phyloP scores from a whole-genome alignment of 2,888 invertebrate genomes.

The Tanypteryx hageni region DNA sequence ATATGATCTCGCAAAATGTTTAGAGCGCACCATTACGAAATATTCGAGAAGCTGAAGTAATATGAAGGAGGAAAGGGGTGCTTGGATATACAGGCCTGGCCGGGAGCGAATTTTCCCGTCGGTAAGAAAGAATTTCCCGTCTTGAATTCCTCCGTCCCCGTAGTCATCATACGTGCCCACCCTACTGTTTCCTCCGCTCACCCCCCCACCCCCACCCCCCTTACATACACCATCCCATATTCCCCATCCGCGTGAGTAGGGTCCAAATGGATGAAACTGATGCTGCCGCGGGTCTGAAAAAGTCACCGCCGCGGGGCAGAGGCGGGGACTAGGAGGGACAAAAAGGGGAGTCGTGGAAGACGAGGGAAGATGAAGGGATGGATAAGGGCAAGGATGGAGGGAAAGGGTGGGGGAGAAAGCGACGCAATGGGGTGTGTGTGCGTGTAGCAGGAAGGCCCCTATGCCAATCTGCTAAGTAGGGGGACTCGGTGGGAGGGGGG shows the following conservation, averaged over 20 bases:
- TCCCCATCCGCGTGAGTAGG: not conserved
- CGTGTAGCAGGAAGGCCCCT: not conserved
- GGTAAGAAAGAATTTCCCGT: not conserved
- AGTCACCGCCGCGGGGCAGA: not conserved
- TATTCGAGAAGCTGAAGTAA: not conserved
- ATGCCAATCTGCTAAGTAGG: conserved; percentile 32
- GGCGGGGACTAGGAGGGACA: no score
- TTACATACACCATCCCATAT: not conserved
- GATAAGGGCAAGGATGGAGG: not conserved
- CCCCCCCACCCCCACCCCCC: not conserved
- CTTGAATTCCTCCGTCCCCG: not conserved
- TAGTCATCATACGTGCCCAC: no score
- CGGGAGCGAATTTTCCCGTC: not conserved
- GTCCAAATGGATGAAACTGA: conserved; percentile 33
- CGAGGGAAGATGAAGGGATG: not conserved
- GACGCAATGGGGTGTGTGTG: not conserved
- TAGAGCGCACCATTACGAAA: not conserved
- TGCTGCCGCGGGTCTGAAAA: not conserved
- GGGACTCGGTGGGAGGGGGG: not conserved
- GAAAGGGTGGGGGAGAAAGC: not conserved
- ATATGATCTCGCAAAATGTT: no score
- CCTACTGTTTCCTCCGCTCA: no score
- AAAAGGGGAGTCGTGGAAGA: not conserved
- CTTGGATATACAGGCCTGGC: not conserved
- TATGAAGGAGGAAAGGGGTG: not conserved